Evolutionary conservation across 2,113 vertebrate genomes (phyloP).

Genomic region (Prinia subflava): DNA sequence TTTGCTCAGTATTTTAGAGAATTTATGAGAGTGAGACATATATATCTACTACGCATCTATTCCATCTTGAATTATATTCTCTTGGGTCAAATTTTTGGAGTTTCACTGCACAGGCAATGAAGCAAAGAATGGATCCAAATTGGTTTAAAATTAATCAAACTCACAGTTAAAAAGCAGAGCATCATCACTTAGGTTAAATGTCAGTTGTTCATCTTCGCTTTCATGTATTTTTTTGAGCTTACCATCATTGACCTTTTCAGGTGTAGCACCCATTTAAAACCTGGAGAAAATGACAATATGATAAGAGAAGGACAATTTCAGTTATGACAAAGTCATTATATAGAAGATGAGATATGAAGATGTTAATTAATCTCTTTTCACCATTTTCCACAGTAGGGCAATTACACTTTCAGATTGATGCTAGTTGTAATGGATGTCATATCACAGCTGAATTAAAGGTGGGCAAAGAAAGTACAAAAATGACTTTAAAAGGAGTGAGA

Average conservation of each 20-base stretch:
- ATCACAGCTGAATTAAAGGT: neutral
- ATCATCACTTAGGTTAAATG: slow-evolving; percentile 50
- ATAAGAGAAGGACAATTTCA: slow-evolving; percentile 41
- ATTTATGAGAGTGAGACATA: slow-evolving; percentile 23
- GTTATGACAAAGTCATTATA: slow-evolving; percentile 8
- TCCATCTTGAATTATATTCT: slow-evolving; percentile 44
- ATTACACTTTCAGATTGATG: neutral
- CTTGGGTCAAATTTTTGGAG: slow-evolving; percentile 16
- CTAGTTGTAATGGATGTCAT: neutral
- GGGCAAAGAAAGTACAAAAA: neutral
- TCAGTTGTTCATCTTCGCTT: slow-evolving; percentile 37
- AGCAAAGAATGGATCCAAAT: slow-evolving; percentile 51
- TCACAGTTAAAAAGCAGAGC: slow-evolving; percentile 36
- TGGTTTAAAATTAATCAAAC: slow-evolving; percentile 60
- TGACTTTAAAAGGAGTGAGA: neutral
- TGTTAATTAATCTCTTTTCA: slow-evolving; percentile 29
- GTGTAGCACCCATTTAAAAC: slow-evolving; percentile 2
- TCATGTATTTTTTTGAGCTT: slow-evolving; percentile 19
- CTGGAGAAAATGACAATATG: neutral
- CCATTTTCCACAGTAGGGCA: slow-evolving; percentile 1
- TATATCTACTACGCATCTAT: slow-evolving; percentile 15
- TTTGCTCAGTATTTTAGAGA: slow-evolving; percentile 1
- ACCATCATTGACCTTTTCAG: slow-evolving; percentile 48
- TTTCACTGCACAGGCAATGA: slow-evolving; percentile 2
- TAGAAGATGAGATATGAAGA: neutral